Percentiles rank a stretch among this genome's conserved stretches.
These are phyloP conservation scores for Petromus typicus DNA, from an alignment of 2,113 vertebrate genomes.

Conservation along the genomic window DNA sequence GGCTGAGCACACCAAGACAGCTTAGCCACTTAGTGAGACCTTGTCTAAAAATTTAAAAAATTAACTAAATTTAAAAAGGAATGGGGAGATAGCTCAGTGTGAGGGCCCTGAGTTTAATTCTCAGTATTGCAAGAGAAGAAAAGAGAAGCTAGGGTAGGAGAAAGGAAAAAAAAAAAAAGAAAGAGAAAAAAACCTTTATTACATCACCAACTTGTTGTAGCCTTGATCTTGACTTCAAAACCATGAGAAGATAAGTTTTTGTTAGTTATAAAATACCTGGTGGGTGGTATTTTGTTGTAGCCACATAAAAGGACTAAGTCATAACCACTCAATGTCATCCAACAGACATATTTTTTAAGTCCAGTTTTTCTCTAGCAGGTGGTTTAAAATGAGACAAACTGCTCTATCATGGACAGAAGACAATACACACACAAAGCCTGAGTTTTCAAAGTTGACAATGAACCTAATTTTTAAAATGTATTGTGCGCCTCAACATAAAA, in stretches of 20 bases:
- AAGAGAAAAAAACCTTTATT: background rate
- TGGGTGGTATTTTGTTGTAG: background rate
- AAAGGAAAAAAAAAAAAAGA: background rate
- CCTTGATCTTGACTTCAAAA: background rate
- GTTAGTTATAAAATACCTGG: background rate
- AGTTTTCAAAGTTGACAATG: background rate
- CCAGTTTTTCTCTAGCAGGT: background rate
- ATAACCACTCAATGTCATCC: background rate
- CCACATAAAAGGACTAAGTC: background rate
- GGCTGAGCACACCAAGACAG: background rate
- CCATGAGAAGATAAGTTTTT: background rate
- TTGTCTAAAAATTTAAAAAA: background rate
- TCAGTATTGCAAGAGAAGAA: background rate
- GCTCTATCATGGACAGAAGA: background rate
- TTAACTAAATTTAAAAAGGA: background rate
- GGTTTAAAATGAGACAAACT: background rate
- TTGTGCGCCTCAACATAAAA: background rate
- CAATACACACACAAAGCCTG: background rate
- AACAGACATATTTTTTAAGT: background rate
- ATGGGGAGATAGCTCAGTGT: background rate
- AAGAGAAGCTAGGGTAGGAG: background rate
- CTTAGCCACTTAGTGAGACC: background rate
- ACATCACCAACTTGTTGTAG: background rate
- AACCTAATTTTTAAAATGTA: constrained; percentile 35
- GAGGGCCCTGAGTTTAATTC: background rate